Evolutionary conservation across 2,113 vertebrate genomes (phyloP).

Genomic region (Pituophis catenifer): DNA sequence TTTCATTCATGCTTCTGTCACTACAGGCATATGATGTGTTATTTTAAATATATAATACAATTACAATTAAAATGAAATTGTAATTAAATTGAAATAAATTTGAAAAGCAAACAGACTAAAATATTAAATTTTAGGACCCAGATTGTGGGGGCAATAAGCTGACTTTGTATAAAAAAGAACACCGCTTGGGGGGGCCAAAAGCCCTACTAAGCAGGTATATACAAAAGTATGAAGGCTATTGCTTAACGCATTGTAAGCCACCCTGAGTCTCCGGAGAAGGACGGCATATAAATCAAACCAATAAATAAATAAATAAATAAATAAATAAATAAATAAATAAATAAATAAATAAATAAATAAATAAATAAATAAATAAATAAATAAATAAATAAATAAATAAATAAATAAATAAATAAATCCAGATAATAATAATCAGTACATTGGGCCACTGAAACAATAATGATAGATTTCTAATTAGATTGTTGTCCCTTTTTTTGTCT

Average conservation of each 20-base stretch:
- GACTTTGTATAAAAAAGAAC: too few relatives aligned
- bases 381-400: neutral
- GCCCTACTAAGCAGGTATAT: too few relatives aligned
- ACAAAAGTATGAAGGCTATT: too few relatives aligned
- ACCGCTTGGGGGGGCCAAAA: too few relatives aligned
- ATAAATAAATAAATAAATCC: neutral
- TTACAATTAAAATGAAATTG: neutral
- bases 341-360: neutral
- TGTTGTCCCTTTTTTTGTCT: neutral
- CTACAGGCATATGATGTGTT: neutral
- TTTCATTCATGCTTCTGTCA: neutral
- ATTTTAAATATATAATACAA: neutral
- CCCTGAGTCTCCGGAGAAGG: too few relatives aligned
- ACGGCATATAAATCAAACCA: too few relatives aligned
- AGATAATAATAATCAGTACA: neutral
- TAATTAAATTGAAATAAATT: neutral
- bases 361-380: neutral
- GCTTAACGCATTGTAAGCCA: too few relatives aligned
- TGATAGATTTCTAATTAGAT: neutral
- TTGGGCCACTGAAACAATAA: neutral
- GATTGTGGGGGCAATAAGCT: too few relatives aligned
- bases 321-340: neutral
- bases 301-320: neutral
- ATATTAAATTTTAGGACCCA: too few relatives aligned
- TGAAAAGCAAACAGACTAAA: neutral